Base-by-base conservation (phyloP, 2,113 vertebrate species). In the Siniperca chuatsi region DNA sequence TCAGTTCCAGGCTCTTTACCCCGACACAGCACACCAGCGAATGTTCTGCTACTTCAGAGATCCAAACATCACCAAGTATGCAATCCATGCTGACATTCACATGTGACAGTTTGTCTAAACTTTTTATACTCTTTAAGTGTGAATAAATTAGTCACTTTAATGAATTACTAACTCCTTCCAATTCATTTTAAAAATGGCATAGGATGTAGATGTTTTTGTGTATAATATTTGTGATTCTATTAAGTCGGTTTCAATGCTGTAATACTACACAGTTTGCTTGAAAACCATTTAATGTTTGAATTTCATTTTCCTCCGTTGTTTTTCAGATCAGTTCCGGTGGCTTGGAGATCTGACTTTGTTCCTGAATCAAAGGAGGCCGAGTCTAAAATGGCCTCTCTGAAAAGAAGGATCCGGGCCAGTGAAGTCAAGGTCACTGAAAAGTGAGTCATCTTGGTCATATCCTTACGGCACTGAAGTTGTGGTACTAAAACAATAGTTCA, bases 11-110 rank as follows among this genome's bases (percentile, higher is more conserved):
- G 90, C 91, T 72, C 89, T 96, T 76, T 92, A 82, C 62, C 93
- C 92, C 2, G 87, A 94, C 18, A 66, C 89, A 0, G 87, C 89
- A 2, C 67, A 84, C 3, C 86, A 93, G 50, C 87, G 90, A 48
- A 95, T 95, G 94, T 94, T 97, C 52, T 95, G 96, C 94, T 98
- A 97, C 91, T 93, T 97, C 62, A 95, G 97, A 77, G 95, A 97
- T 48, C 92, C 96, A 23, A 79, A 90, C 29, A 83, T 97, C 69
- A 78, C 90, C 75, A 94, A 94, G 95, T 96, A 87, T 4, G 83
- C 8, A 2, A 6, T 8, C 3, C 62, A 21, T 20, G 2, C 40
- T 58, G 13, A 52, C 13, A 44, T 20, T 81, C 61, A 66, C 52
- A 23, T n/a, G 29, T 16, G 23, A 35, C 13, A 20, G 15, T 44